phyloP scores from a whole-genome alignment of 2,888 invertebrate species.

The Macrophya annulata region DNA sequence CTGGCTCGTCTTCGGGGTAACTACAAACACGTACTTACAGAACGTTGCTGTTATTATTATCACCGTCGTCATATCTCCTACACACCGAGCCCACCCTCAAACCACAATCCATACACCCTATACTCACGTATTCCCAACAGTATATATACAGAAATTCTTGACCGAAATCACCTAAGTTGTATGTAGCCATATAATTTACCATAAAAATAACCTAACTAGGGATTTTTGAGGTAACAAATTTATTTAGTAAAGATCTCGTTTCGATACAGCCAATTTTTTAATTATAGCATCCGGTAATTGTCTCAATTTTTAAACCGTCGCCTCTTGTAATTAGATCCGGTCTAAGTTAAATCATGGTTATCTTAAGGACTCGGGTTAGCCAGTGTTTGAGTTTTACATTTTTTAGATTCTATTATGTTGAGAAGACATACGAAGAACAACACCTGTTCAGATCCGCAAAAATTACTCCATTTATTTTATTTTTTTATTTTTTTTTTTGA shows the following conservation, averaged over 20 bases:
- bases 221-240: neutral
- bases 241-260: no score
- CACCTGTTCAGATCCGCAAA: neutral
- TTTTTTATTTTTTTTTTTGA: neutral
- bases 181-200: neutral
- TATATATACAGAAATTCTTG: neutral
- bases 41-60: constrained; percentile 67
- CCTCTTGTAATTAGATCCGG: neutral
- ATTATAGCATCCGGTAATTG: neutral
- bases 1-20: constrained; percentile 77
- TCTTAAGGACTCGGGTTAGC: neutral
- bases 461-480: neutral
- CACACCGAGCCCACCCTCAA: constrained; percentile 9
- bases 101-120: constrained; percentile 26
- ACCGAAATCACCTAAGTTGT: neutral
- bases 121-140: neutral
- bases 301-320: neutral
- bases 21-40: constrained; percentile 79
- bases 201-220: neutral
- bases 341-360: no score
- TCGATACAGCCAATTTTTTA: no score
- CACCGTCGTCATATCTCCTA: constrained; percentile 38
- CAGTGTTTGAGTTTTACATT: neutral
- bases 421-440: neutral
- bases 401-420: neutral